Base-by-base conservation (phyloP, 2,888 invertebrate genomes). In the Augochlorella aurata region DNA sequence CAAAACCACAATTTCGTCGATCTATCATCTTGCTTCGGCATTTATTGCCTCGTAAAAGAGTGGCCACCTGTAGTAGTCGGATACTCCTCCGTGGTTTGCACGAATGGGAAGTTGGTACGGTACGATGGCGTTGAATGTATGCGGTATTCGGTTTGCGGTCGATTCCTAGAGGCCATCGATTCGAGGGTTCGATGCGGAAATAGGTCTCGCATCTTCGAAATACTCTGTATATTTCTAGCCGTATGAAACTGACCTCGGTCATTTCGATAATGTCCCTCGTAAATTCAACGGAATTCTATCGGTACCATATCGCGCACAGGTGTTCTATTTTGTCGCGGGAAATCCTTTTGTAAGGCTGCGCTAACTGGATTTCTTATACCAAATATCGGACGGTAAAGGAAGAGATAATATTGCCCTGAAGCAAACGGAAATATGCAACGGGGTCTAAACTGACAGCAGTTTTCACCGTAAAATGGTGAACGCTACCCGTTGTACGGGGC, bases 401-500 rank as follows among this genome's bases (percentile, higher is more conserved):
- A 54, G 49, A 81, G 52, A 74, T 67, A 74, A 80, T 73, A 73
- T 49, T 65, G 29, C 12, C 63, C 18, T 14, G 49, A 16, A 77
- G 63, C 63, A n/a, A 44, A 45, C 12, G 38, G n/a, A 49, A 65
- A 73, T 24, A 45, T 16, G 21, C 18, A 16, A 2, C 12, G 38
- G 38, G 38, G 7, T 0, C 38, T 38, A 38, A 38, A 5, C 38
- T 3, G 38, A 38, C 38, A 4, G 38, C 2, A 38, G 38, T 29
- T 29, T 29, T 29, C 29, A 29, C 29, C 29, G 29, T 29, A 29
- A 29, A 29, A 29, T 2, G n/a, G n/a, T n/a, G n/a, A n/a, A n/a
- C n/a, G n/a, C n/a, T n/a, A n/a, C n/a, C n/a, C n/a, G n/a, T n/a
- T n/a, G n/a, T n/a, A n/a, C n/a, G n/a, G n/a, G n/a, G n/a, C n/a